phyloP scores from a whole-genome alignment of 2,888 invertebrate genomes.

The Lepetodrilus schrolli region DNA sequence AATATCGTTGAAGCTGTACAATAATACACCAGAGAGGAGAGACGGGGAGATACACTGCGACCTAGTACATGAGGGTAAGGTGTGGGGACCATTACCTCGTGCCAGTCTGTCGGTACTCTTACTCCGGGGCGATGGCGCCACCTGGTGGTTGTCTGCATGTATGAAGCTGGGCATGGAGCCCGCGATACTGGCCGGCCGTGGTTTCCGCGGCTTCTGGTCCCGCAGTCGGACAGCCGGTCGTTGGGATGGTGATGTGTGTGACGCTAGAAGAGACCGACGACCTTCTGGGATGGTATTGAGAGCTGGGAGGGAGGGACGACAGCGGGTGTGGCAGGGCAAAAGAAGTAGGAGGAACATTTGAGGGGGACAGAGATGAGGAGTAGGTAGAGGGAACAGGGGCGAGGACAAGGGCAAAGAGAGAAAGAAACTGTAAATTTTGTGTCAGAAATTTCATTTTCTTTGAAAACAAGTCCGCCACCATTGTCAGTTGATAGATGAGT shows the following conservation, averaged over 20 bases:
- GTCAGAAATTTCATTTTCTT: not conserved
- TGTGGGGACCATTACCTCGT: constrained; percentile 50
- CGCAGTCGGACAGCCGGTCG: constrained; percentile 57
- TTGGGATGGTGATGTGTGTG: constrained; percentile 52
- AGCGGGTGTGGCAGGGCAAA: not conserved
- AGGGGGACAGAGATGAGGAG: too few species aligned
- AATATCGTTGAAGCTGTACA: too few species aligned
- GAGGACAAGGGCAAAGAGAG: constrained; percentile 25
- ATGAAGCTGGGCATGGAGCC: constrained; percentile 67
- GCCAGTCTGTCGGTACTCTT: constrained; percentile 64
- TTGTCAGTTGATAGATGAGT: constrained; percentile 3
- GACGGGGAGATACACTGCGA: too few species aligned
- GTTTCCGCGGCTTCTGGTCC: constrained; percentile 62
- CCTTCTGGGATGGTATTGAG: constrained; percentile 69
- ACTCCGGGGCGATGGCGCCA: constrained; percentile 54
- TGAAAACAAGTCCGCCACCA: not conserved
- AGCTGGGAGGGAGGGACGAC: constrained; percentile 50
- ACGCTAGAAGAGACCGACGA: constrained; percentile 70
- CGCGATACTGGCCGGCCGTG: constrained; percentile 68
- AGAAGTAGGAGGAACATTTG: not conserved
- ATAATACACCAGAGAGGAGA: too few species aligned
- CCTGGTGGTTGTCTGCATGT: constrained; percentile 50
- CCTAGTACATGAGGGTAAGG: too few species aligned
- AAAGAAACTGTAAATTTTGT: constrained; percentile 22
- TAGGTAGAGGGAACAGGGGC: not conserved